Evolutionary conservation across 2,113 vertebrate genomes (phyloP).

Genomic region (Periophthalmodon schlosseri): DNA sequence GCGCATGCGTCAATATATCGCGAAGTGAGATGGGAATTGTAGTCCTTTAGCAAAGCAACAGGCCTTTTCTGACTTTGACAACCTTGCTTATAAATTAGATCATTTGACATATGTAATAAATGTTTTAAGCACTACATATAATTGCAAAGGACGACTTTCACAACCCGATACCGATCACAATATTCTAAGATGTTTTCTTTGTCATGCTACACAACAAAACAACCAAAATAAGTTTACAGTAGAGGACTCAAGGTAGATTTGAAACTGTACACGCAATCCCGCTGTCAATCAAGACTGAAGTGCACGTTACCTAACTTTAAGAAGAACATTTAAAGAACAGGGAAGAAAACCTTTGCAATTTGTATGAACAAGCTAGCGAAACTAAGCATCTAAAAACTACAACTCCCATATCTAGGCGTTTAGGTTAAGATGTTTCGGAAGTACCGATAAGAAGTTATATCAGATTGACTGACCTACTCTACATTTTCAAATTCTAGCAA

Average conservation of each 20-base stretch:
- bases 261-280: not conserved
- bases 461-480: not conserved
- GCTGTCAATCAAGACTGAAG: not conserved
- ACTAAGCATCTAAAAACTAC: slow-evolving; percentile 63
- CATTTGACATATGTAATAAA: not conserved
- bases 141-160: not conserved
- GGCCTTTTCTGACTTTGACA: slow-evolving; percentile 5
- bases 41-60: slow-evolving; percentile 32
- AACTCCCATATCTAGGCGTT: slow-evolving; percentile 68
- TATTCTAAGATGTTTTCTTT: not conserved
- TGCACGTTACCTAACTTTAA: not conserved
- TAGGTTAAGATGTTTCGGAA: slow-evolving; percentile 70
- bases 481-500: not conserved
- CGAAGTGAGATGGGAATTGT: slow-evolving; percentile 50
- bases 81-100: not conserved
- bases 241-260: not conserved
- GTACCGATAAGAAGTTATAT: slow-evolving; percentile 49
- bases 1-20: slow-evolving; percentile 70
- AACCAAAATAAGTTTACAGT: not conserved
- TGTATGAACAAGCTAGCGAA: not conserved
- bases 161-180: not conserved
- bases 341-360: not conserved
- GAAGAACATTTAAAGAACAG: not conserved
- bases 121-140: not conserved
- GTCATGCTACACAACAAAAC: no score